Conservation (phyloP, 2,888 invertebrate genomes). For the Plutella xylostella region DNA sequence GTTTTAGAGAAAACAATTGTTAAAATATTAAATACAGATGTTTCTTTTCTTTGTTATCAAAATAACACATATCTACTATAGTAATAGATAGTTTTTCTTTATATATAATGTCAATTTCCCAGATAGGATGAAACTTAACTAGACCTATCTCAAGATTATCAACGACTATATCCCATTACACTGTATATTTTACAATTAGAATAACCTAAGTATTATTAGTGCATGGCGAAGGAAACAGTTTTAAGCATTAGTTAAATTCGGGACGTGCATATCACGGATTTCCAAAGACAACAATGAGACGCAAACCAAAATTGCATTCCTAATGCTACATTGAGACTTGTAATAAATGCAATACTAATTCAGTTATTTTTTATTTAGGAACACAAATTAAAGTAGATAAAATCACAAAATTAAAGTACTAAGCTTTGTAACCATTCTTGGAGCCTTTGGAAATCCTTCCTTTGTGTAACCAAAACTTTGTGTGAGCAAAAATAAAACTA, state of each 20-base stretch:
- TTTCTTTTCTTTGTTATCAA: slow-evolving; percentile 22
- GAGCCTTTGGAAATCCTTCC: slow-evolving; percentile 55
- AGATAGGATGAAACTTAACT: slow-evolving; percentile 42
- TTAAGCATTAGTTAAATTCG: slow-evolving; percentile 27
- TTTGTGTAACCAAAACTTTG: slow-evolving; percentile 21
- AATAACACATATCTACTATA: slow-evolving; percentile 14
- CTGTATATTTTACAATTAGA: slow-evolving; percentile 29
- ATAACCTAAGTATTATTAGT: slow-evolving; percentile 29
- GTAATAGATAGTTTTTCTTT: slow-evolving; percentile 27
- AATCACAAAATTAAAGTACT: slow-evolving; percentile 29
- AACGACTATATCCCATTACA: slow-evolving; percentile 33
- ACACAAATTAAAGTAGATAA: slow-evolving; percentile 36
- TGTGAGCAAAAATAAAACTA: slow-evolving; percentile 62
- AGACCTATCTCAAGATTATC: slow-evolving; percentile 31
- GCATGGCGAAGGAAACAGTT: slow-evolving; percentile 31
- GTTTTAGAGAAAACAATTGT: slow-evolving; percentile 46
- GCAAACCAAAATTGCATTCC: slow-evolving; percentile 26
- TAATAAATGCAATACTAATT: slow-evolving; percentile 38
- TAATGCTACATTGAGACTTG: not conserved
- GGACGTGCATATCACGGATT: slow-evolving; percentile 36
- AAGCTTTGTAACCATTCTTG: slow-evolving; percentile 41
- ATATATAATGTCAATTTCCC: slow-evolving; percentile 32
- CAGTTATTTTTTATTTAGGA: slow-evolving; percentile 44
- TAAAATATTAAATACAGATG: slow-evolving; percentile 40
- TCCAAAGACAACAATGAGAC: slow-evolving; percentile 45